Evolutionary conservation across 2,888 invertebrate species (phyloP).

Genomic region (Clistopyga incitator): DNA sequence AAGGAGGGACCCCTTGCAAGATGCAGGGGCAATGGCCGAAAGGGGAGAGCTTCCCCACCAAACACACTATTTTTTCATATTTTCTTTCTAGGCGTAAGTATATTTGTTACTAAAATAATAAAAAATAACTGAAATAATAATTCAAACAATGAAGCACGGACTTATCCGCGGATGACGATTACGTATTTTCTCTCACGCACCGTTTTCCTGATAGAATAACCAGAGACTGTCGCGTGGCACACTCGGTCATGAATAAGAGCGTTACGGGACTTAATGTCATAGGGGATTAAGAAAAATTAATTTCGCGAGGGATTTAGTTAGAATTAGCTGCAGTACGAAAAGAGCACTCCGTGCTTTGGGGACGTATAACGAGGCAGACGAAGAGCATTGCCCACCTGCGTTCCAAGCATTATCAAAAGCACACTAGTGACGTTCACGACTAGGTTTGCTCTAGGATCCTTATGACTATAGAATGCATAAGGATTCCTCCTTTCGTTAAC

Average conservation of each 20-base stretch:
- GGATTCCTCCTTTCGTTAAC: neutral
- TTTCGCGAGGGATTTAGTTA: neutral
- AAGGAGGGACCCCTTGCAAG: no score
- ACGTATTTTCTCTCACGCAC: no score
- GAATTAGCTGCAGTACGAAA: neutral
- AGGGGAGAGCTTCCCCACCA: no score
- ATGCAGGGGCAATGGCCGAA: no score
- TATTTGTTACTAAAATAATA: neutral
- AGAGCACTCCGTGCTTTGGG: constrained; percentile 3
- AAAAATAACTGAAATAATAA: neutral
- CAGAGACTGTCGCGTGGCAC: neutral
- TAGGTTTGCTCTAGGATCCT: constrained; percentile 13
- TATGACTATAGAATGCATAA: neutral
- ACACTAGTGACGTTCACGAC: constrained; percentile 18
- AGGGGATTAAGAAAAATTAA: neutral
- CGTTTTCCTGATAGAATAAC: neutral
- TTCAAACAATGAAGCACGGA: neutral
- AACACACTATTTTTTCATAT: no score
- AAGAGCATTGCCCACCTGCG: constrained; percentile 1
- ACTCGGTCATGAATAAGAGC: neutral
- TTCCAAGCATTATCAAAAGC: constrained; percentile 24
- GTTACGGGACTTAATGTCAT: neutral
- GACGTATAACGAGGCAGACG: neutral
- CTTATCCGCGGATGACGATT: neutral
- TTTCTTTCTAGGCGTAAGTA: neutral